Evolutionary conservation across 2,113 vertebrate genomes (phyloP).

Genomic region (Myotis lucifugus): DNA sequence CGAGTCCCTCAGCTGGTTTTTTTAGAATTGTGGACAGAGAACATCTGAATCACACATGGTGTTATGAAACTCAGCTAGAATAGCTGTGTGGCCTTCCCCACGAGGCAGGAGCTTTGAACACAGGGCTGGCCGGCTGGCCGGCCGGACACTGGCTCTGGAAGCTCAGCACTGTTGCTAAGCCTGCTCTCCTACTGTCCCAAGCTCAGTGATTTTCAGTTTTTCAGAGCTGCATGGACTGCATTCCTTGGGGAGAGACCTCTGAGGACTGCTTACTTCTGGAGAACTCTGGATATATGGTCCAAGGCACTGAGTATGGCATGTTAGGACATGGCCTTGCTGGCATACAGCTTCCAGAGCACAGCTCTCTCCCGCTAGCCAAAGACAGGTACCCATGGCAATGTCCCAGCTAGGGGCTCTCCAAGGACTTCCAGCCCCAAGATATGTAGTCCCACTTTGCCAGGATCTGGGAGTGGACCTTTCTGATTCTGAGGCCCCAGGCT

Average conservation of each 20-base stretch:
- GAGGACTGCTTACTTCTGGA: not conserved
- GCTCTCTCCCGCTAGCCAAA: not conserved
- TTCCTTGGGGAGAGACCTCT: not conserved
- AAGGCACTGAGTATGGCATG: not conserved
- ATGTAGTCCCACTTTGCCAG: not conserved
- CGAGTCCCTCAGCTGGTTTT: not conserved
- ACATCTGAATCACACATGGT: not conserved
- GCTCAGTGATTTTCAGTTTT: not conserved
- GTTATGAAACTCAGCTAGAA: not conserved
- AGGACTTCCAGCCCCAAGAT: not conserved
- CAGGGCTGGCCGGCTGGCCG: not conserved
- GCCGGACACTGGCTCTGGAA: not conserved
- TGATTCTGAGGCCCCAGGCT: not conserved
- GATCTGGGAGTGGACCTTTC: not conserved
- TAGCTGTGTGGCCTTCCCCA: not conserved
- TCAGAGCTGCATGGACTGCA: not conserved
- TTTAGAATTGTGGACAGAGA: not conserved
- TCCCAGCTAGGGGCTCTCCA: accelerated
- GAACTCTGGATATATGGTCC: not conserved
- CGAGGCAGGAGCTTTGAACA: not conserved
- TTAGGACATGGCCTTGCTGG: not conserved
- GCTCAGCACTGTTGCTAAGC: not conserved
- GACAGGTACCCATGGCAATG: not conserved
- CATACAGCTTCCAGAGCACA: not conserved
- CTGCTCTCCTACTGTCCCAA: not conserved